phyloP scores from a whole-genome alignment of 2,113 vertebrate species.

The Zosterops japonicus region DNA sequence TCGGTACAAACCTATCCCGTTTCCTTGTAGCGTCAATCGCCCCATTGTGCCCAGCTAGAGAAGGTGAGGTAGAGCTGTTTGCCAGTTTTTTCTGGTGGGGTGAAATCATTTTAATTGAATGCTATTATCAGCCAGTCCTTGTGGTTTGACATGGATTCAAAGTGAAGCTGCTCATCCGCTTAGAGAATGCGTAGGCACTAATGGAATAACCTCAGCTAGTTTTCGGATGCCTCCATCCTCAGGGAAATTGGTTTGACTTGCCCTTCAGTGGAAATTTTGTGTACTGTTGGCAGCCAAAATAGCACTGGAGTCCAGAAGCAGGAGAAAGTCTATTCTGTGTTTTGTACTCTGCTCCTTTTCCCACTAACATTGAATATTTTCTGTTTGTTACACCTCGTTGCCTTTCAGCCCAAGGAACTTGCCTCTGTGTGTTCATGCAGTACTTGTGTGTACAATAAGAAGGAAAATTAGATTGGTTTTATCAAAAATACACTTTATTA shows the following conservation, averaged over 20 bases:
- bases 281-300: not conserved
- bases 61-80: not conserved
- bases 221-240: slow-evolving; percentile 25
- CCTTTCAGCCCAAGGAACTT: not conserved
- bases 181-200: not conserved
- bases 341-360: not conserved
- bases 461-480: not conserved
- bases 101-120: slow-evolving; percentile 14
- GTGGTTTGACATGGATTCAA: slow-evolving; percentile 48
- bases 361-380: not conserved
- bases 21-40: not conserved
- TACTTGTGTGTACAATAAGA: accelerated
- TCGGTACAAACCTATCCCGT: not conserved
- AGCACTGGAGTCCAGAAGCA: not conserved
- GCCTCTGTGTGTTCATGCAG: not conserved
- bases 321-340: not conserved
- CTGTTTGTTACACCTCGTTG: not conserved
- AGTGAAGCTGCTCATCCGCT: slow-evolving; percentile 30
- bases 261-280: slow-evolving; percentile 28
- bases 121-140: slow-evolving; percentile 44
- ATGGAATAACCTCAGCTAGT: not conserved
- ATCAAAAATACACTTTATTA: not conserved
- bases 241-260: slow-evolving; percentile 45
- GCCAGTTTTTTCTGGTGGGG: not conserved
- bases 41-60: not conserved